Evolutionary conservation across 2,113 vertebrate species (phyloP).

Genomic region (Indicator indicator): DNA sequence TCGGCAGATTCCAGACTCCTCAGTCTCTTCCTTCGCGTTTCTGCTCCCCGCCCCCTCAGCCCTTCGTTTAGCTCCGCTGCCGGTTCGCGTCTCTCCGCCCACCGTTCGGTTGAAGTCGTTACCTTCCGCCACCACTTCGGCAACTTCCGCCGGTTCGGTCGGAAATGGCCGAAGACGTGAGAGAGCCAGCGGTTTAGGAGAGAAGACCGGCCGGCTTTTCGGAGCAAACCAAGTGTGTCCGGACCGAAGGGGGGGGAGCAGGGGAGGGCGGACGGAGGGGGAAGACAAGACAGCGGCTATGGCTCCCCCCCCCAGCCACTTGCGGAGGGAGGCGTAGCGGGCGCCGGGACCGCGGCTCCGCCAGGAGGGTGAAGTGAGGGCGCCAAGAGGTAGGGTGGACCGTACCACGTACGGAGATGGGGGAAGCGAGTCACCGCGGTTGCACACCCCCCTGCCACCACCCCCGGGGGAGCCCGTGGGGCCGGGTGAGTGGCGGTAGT

Average conservation of each 20-base stretch:
- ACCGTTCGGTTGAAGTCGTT: neutral
- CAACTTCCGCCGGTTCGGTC: constrained; percentile 28
- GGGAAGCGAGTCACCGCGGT: neutral
- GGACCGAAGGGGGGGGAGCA: neutral
- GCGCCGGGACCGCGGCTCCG: neutral
- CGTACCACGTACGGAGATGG: neutral
- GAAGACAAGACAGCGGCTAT: neutral
- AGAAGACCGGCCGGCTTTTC: constrained; percentile 35
- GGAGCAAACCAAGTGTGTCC: constrained; percentile 54
- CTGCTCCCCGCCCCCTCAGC: neutral
- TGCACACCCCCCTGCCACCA: neutral
- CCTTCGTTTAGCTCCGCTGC: neutral
- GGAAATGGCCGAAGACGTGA: constrained; percentile 68
- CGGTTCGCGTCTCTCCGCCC: neutral
- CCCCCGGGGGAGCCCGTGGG: neutral
- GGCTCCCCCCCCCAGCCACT: neutral
- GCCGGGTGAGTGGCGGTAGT: neutral
- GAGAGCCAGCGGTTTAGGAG: constrained; percentile 42
- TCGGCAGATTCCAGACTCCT: neutral
- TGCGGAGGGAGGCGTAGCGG: neutral
- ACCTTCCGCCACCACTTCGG: constrained; percentile 49
- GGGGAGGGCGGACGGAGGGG: neutral
- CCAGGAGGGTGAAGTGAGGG: constrained; percentile 31
- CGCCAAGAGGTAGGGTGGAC: constrained; percentile 25
- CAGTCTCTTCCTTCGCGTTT: neutral